Evolutionary conservation across 2,113 vertebrate genomes (phyloP).

Genomic region (Phoxinus phoxinus): DNA sequence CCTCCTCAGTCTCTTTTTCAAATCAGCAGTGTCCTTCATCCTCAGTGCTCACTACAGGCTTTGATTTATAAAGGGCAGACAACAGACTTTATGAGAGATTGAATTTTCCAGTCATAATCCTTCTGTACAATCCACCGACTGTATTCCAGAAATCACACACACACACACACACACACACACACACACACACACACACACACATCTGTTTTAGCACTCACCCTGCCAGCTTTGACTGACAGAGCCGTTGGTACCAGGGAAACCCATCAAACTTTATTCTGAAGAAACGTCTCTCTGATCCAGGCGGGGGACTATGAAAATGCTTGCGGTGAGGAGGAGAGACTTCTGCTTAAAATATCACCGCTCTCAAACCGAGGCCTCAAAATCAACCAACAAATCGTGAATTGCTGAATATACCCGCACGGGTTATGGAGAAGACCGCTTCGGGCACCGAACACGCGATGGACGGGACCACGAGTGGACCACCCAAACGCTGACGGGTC

Average conservation of each 20-base stretch:
- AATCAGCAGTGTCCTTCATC: conserved; percentile 21
- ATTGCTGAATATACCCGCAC: not conserved
- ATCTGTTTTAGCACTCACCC: conserved; percentile 64
- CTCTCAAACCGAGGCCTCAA: not conserved
- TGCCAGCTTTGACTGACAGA: conserved; percentile 50
- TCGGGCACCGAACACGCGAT: not conserved
- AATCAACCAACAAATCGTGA: not conserved
- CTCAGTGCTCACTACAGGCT: not conserved
- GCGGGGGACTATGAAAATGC: conserved; percentile 64
- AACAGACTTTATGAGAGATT: conserved; percentile 42
- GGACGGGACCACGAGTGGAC: conserved; percentile 43
- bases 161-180: conserved; percentile 40
- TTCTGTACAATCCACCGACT: conserved; percentile 30
- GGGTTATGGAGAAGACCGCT: not conserved
- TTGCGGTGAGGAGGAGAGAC: conserved; percentile 53
- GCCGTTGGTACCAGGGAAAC: conserved; percentile 57
- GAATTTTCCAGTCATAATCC: conserved; percentile 42
- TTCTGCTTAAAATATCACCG: conserved; percentile 56
- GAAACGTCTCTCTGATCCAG: conserved; percentile 62
- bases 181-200: conserved; percentile 36
- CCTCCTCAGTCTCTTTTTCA: conserved; percentile 11
- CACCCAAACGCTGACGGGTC: conserved; percentile 59
- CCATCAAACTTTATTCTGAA: conserved; percentile 59
- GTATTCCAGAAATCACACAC: conserved; percentile 40
- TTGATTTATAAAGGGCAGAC: conserved; percentile 30